Base-by-base conservation (phyloP, 2,113 vertebrate genomes). In the Rhabdomys dilectus region DNA sequence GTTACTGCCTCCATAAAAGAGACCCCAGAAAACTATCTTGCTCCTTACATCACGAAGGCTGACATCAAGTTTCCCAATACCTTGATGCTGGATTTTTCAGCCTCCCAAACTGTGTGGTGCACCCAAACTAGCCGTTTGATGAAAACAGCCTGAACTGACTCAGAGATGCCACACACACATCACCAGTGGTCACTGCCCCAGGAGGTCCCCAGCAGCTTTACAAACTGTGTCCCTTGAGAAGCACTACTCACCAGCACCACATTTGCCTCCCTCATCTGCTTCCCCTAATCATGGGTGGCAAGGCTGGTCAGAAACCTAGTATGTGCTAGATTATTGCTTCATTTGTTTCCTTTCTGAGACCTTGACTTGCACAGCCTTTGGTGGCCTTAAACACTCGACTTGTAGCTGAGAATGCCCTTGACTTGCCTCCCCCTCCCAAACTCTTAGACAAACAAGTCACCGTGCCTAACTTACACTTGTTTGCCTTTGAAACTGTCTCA, bases 181-280 rank as follows among this genome's bases (percentile, higher is more conserved):
- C 26, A 24, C 16, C 5, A 3, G 60, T 17, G 58, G 62, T 12
- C 36, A 42, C 86, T 86, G 0, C 60, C 58, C 51, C 62, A 7
- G 17, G 51, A 24, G 48, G 13, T 10, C 53, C 36, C 66, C 22
- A 4, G 3, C 34, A 16, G 66, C 29, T 17, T 51, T 29, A n/a
- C 51, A 66, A 68, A 48, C 29, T 17, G 10, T 5, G 16, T 45
- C 42, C 53, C 48, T 42, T 15, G 72, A 90, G 64, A 60, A 34
- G 24, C 7, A 0, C 0, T 6, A 21, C 29, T 89, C 36, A 24
- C 16, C 21, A 42, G 24, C 56, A 10, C 19, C 75, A 36, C 0
- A 7, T 53, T 3, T 56, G 2, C 36, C 31, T 6, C 16, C 8
- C 1, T n/a, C n/a, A 48, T 42, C 11, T n/a, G 17, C 24, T 29